These are phyloP conservation scores for Dascyllus trimaculatus DNA, from an alignment of 2,113 vertebrate genomes.

Conservation along the genomic window DNA sequence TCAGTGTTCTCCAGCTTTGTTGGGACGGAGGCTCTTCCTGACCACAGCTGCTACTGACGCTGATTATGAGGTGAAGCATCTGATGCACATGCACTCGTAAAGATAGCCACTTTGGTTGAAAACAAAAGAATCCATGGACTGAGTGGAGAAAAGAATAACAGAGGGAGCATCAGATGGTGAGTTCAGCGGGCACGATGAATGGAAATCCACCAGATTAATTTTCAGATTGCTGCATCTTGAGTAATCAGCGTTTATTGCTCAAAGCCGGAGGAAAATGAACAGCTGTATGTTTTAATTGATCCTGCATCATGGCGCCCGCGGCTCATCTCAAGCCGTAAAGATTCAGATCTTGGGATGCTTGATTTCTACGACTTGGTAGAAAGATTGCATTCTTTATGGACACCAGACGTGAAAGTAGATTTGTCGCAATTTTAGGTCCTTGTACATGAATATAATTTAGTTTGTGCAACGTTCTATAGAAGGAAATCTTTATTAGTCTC, in stretches of 20 bases:
- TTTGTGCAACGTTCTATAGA: too few relatives aligned
- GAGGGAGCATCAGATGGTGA: slow-evolving; percentile 13
- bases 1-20: too few relatives aligned
- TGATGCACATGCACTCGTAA: too few relatives aligned
- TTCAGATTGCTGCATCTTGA: slow-evolving; percentile 17
- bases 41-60: too few relatives aligned
- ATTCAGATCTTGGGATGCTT: neutral
- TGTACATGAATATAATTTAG: too few relatives aligned
- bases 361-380: neutral
- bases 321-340: slow-evolving; percentile 2
- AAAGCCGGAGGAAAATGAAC: slow-evolving; percentile 19
- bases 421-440: too few relatives aligned
- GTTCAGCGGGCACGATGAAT: neutral
- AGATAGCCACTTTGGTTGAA: too few relatives aligned
- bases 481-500: too few relatives aligned
- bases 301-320: slow-evolving; percentile 21
- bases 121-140: too few relatives aligned
- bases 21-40: too few relatives aligned
- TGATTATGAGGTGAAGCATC: too few relatives aligned
- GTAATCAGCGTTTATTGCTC: slow-evolving; percentile 45
- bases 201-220: slow-evolving; percentile 31
- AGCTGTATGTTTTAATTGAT: slow-evolving; percentile 57
- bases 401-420: neutral
- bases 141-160: neutral
- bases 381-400: neutral